These are phyloP conservation scores for Eupithecia vulgata DNA, from an alignment of 2,888 invertebrate genomes.

Conservation along the genomic window DNA sequence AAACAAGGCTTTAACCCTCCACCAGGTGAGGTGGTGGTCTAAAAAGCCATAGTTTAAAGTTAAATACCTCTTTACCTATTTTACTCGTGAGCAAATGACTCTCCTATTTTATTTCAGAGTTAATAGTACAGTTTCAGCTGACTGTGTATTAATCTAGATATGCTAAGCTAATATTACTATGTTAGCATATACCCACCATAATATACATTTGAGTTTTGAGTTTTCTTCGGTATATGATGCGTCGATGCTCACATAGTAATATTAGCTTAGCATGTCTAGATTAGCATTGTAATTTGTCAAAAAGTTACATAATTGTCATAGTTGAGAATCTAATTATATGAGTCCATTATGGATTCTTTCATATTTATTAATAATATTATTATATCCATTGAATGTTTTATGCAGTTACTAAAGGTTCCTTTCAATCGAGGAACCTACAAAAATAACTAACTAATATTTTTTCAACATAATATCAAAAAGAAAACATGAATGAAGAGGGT, in stretches of 20 bases:
- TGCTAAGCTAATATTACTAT: not conserved
- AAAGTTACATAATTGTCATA: not conserved
- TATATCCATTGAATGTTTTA: not conserved
- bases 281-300: too few relatives aligned
- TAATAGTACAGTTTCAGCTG: not conserved
- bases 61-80: not conserved
- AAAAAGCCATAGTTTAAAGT: not conserved
- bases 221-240: too few relatives aligned
- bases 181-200: not conserved
- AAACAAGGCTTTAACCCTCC: slow-evolving; percentile 35
- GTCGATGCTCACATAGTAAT: too few relatives aligned
- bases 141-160: not conserved
- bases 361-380: not conserved
- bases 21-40: not conserved
- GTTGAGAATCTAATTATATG: not conserved
- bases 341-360: not conserved
- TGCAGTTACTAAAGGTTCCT: not conserved
- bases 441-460: not conserved
- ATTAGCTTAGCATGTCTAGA: too few relatives aligned
- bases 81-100: not conserved
- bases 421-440: not conserved
- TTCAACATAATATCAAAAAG: not conserved
- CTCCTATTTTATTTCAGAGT: not conserved
- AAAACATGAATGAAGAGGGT: slow-evolving; percentile 2
- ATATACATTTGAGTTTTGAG: too few relatives aligned